Conservation (phyloP, 2,888 invertebrate species). For the Salpingus planirostris region DNA sequence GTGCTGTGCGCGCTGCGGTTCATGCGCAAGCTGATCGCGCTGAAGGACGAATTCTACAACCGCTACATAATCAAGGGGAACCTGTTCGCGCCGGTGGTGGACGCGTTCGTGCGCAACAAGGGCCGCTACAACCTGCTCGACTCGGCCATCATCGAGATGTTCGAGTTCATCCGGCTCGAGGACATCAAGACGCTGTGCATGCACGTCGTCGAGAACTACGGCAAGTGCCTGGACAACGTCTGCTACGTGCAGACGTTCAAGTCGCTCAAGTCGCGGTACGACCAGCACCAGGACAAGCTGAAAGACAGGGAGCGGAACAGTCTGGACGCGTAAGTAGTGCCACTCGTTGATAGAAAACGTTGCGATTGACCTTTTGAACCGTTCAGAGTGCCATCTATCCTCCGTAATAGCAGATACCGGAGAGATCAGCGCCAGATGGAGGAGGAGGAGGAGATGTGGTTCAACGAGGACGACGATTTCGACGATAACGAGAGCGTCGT, state of each 20-base stretch:
- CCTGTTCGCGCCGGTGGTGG: constrained; percentile 91
- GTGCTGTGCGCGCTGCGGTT: constrained; percentile 93
- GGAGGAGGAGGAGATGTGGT: constrained; percentile 99
- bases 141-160: constrained; percentile 97
- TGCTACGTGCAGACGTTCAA: constrained; percentile 98
- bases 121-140: constrained; percentile 97
- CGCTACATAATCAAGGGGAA: constrained; percentile 85
- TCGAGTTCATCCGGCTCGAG: constrained; percentile 95
- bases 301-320: constrained; percentile 77
- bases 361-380: constrained; percentile 1
- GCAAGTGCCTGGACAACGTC: constrained; percentile 86
- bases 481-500: constrained; percentile 64
- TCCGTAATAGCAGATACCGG: constrained; percentile 73
- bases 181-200: constrained; percentile 84
- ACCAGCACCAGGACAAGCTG: constrained; percentile 84
- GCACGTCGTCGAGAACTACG: constrained; percentile 94
- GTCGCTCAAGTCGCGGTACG: constrained; percentile 78
- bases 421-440: constrained; percentile 90
- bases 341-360: not conserved
- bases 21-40: constrained; percentile 92
- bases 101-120: constrained; percentile 93
- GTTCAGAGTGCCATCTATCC: constrained; percentile 66
- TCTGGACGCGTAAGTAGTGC: constrained; percentile 40
- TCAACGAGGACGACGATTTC: constrained; percentile 92
- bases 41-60: constrained; percentile 98